Base-by-base conservation (phyloP, 2,113 vertebrate species). In the Rostratula benghalensis region DNA sequence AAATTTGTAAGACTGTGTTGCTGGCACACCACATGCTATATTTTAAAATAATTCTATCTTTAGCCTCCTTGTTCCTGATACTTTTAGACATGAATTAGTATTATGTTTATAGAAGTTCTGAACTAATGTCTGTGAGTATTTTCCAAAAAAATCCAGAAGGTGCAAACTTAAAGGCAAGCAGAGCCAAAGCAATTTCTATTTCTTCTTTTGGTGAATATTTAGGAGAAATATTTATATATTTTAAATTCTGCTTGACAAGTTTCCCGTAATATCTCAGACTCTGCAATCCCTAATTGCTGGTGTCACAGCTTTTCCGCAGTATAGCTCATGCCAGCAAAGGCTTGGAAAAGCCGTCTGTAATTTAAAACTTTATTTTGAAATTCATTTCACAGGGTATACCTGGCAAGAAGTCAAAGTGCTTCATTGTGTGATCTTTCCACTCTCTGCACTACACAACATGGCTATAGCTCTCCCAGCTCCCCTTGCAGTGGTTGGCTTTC, bases 351-450 rank as follows among this genome's bases (percentile, higher is more conserved):
- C 57, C 8, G 8, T 48, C 63, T 95, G 64, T 65, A 64, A 94
- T 92, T 82, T 84, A 81, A 97, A 95, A 89, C 61, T 95, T 83
- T 83, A 45, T 95, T 96, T 95, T 91, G 56, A 85, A 95, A 97
- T 97, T 87, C 59, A 39, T 77, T 89, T 96, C 86, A 78, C 68
- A 70, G 90, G 80, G 43, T 94, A 76, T 88, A 93, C 90, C 88
- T 97, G 94, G 94, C 93, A 95, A 65, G 83, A 94, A 94, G 83
- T 97, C 91, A 92, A 94, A 97, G 92, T 90, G 75, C 85, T 96
- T 95, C 78, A 50, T 19, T 81, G 68, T 51, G 45, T 83, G 77
- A 95, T 83, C 88, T 80, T 91, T 96, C 70, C 75, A 63, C 46
- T 96, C 83, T 94, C 71, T 56, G 21, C 19, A 30, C 23, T 95